These are phyloP conservation scores for Cydia splendana DNA, from an alignment of 1,140 invertebrate genomes.

Conservation along the genomic window DNA sequence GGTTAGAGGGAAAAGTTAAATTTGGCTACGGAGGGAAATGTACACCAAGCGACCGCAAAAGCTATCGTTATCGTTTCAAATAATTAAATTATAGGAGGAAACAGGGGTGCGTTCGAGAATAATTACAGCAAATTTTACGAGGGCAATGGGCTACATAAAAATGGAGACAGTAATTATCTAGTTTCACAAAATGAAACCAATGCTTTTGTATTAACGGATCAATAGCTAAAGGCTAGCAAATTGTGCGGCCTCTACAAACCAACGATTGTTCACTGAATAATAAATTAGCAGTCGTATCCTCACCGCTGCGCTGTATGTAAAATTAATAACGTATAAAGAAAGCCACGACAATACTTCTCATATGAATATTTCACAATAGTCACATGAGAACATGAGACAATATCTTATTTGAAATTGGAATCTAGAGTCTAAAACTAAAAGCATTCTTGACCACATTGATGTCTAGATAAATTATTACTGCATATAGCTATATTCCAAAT, in stretches of 20 bases:
- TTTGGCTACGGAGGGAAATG: background rate
- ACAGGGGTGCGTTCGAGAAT: background rate
- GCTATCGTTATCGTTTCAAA: background rate
- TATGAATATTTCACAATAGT: background rate
- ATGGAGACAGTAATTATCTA: background rate
- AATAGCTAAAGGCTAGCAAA: background rate
- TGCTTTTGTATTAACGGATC: constrained; percentile 25
- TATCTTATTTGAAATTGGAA: background rate
- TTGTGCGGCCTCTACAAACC: constrained; percentile 18
- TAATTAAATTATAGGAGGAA: background rate
- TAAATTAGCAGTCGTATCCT: constrained; percentile 16
- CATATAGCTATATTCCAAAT: too few species aligned
- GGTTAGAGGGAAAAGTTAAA: background rate
- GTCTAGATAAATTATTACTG: too few species aligned
- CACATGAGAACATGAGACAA: too few species aligned
- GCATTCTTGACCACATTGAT: too few species aligned
- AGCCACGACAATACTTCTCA: background rate
- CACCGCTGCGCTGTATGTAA: background rate
- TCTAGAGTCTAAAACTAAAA: background rate
- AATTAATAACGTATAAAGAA: background rate
- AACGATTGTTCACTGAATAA: constrained; percentile 26
- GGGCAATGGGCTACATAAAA: background rate
- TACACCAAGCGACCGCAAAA: background rate
- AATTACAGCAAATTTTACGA: background rate
- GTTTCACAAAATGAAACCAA: background rate